Evolutionary conservation across 2,888 invertebrate species (phyloP), one percentile per base, ranked within the genome.

Genomic region (Calameuta idolon): DNA sequence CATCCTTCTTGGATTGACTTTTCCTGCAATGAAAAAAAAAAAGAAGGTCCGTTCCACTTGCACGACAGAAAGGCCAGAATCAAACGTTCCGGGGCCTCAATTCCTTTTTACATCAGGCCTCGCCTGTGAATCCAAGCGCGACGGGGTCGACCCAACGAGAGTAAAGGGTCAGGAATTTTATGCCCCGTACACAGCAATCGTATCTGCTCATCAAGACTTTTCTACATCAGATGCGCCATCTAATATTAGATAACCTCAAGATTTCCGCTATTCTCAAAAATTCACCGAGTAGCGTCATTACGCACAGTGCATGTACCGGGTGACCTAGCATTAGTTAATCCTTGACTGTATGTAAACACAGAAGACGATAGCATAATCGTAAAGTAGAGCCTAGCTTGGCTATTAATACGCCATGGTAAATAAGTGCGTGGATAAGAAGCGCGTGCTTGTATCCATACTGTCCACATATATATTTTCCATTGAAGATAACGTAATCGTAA

Each of bases 141-240:
- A 55, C 81, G 78, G 75, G 84, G 82, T 85, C 81, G 81, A 79
- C 73, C 79, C 55, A 23, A 76, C 79, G 76, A 76, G 75, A 80
- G 73, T 79, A 74, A 4, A 77, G 74, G 84, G 85, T 85, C 85
- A 81, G 68, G 82, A 85, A 85, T 85, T 82, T 80, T 9, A 55
- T 55, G 55, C 5, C 9, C 55, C 4, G 12, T 55, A 5, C 23
- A 23, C 15, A 55, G 55, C 55, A 9, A 9, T 55, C 15, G 9
- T 2, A 9, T 55, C 23, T 55, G 9, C 55, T 55, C 23, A 23
- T 55, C 23, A 9, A 55, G 9, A 55, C 55, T 55, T 23, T 23
- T 23, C 1, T 1, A 23, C 9, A 23, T 55, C 23, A 9, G 55
- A 9, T 55, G 2, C 9, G 23, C 55, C 23, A 55, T 55, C 23